Base-by-base conservation (phyloP, 2,797 vertebrate genomes). In the Sebastes miniatus region DNA sequence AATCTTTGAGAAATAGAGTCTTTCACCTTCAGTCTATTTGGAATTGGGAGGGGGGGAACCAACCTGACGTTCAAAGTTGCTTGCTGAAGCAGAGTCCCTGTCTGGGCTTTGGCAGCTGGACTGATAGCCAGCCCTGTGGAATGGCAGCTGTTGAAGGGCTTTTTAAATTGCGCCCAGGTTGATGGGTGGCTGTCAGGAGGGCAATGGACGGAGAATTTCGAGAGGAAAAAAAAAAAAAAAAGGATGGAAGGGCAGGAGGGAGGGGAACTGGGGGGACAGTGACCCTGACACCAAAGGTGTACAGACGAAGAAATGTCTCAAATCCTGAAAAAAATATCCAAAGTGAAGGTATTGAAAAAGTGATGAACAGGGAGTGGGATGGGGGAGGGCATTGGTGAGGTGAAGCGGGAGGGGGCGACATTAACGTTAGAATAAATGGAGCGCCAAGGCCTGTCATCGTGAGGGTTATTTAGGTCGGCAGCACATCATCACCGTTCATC, bases 121-220 rank as follows among this genome's bases (percentile, higher is more conserved):
- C 94, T 93, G 93, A 95, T 94, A 94, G 93, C 86, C 85, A 83
- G 90, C 81, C 87, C 84, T 59, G 84, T 90, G 91, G 91, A 94
- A 93, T 94, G 92, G 93, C 93, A 94, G 93, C 91, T 93, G 93
- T 92, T 94, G 92, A 94, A 94, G 95, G 92, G 91, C 86, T 91
- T 92, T 94, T 94, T 95, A 94, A 95, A 95, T 93, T 93, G 93
- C 92, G 84, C 89, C 87, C 79, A 50, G 83, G 90, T 89, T 95
- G 93, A 95, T 91, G 89, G 91, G 88, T 88, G 83, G 89, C 92
- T 95, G 95, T 94, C 94, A 94, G 91, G 87, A 90, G 87, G 88
- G 87, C 89, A 86, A 89, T 86, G 89, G 91, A 91, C 73, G 57
- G 83, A 88, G 87, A 77, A 87, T 85, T 91, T 85, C 52, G 59